phyloP scores from a whole-genome alignment of 2,113 vertebrate genomes.

The Pseudorectes ferrugineus region DNA sequence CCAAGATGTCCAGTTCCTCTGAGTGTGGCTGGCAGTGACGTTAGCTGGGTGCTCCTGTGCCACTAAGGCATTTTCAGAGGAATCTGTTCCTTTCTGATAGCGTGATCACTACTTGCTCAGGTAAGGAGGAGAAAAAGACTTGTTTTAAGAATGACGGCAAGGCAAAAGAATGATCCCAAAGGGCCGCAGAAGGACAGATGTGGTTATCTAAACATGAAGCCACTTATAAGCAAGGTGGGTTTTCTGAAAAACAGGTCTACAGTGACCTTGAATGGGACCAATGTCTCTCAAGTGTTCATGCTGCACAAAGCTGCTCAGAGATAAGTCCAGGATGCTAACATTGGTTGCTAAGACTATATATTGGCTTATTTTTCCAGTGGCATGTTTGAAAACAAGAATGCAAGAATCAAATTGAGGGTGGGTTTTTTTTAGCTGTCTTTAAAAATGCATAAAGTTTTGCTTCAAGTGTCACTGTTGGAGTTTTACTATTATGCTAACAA shows the following conservation, averaged over 20 bases:
- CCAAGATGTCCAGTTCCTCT: not conserved
- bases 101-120: not conserved
- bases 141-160: not conserved
- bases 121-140: not conserved
- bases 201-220: not conserved
- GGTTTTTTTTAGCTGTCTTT: constrained; percentile 28
- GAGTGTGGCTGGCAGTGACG: rapidly evolving
- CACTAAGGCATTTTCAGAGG: not conserved
- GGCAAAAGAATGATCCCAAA: not conserved
- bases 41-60: not conserved
- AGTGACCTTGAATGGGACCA: not conserved
- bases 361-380: not conserved
- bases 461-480: constrained; percentile 57
- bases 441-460: constrained; percentile 63
- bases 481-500: constrained; percentile 60
- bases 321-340: not conserved
- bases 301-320: not conserved
- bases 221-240: not conserved
- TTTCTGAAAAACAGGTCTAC: not conserved
- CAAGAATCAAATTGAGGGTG: not conserved
- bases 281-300: not conserved
- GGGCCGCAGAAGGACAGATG: not conserved
- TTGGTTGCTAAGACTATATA: not conserved
- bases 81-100: not conserved
- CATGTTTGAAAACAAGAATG: not conserved